Evolutionary conservation across 2,888 invertebrate genomes (phyloP), one percentile per base, ranked within the genome.

Genomic region (Stegophylla sp.): DNA sequence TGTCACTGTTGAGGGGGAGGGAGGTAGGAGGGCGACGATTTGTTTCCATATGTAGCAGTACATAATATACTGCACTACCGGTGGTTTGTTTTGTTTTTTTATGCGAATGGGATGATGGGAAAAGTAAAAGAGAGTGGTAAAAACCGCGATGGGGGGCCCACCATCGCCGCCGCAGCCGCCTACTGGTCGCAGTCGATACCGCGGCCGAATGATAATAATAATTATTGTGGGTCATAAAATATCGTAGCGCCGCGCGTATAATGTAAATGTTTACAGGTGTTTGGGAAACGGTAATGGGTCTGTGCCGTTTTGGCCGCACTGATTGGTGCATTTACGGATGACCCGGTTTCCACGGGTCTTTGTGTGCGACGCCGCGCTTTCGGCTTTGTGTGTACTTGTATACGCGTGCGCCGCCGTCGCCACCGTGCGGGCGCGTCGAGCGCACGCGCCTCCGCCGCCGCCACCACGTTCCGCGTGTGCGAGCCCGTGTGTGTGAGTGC

Each of bases 261-360:
- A 79, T 61, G 79, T 79, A 71, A 79, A 79, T 51, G 79, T 79
- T 79, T 79, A 79, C 79, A 79, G 79, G 79, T 79, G 79, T 79
- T 79, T 51, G 61, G 79, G n/a, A n/a, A 79, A 79, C 79, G 79
- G 79, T 71, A 69, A 79, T 79, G 79, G 67, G 69, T 48, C 56
- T 23, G 43, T n/a, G 79, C 45, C 79, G 79, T 71, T 79, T 79
- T 79, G 79, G 79, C 79, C 79, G 79, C 79, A 79, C 79, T 79
- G 79, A 79, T 79, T 79, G 79, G 79, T 71, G 79, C 59, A 77
- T n/a, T 77, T 77, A 77, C 69, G 67, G 77, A 61, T 79, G 79
- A 79, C 79, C 79, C 79, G 79, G 79, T 79, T 79, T 79, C 71
- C 67, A 61, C 69, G 61, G 53, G 75, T 75, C 64, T 53, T 48